Evolutionary conservation across 2,888 invertebrate genomes (phyloP).

Genomic region (Archaeoteleia sp.): DNA sequence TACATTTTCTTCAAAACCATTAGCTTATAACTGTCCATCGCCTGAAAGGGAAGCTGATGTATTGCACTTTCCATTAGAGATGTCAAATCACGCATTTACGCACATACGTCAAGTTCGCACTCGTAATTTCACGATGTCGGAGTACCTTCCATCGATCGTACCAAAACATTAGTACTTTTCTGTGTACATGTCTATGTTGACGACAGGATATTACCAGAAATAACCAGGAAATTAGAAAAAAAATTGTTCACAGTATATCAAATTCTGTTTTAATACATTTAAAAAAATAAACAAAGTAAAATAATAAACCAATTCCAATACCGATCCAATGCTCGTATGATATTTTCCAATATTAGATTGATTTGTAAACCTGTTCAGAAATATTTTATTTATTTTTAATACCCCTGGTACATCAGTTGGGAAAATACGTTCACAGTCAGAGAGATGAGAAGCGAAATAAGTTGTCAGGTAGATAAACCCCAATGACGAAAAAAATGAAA

Average conservation of each 20-base stretch:
- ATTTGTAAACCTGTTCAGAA: no score
- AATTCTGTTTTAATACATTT: no score
- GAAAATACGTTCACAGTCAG: background rate
- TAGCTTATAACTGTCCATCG: conserved; percentile 46
- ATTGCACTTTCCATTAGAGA: conserved; percentile 46
- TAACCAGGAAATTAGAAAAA: conserved; percentile 19
- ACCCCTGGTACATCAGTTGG: background rate
- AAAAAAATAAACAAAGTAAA: no score
- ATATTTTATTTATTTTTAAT: background rate
- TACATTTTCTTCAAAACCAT: conserved; percentile 25
- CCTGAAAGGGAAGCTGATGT: conserved; percentile 28
- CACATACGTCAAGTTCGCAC: conserved; percentile 42
- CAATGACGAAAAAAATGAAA: conserved; percentile 23
- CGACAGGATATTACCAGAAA: conserved; percentile 48
- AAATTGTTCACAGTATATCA: conserved; percentile 30
- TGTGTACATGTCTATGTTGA: conserved; percentile 48
- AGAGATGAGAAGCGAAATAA: conserved; percentile 18
- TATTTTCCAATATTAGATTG: no score
- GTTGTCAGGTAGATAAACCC: conserved; percentile 39
- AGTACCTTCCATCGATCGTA: conserved; percentile 55
- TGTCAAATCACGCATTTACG: conserved; percentile 44
- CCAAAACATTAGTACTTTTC: conserved; percentile 57
- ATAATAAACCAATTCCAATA: no score
- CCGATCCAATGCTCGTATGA: no score
- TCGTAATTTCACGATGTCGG: conserved; percentile 37